These are phyloP conservation scores for Plagodis dolabraria DNA, from an alignment of 2,888 invertebrate genomes.

Conservation along the genomic window DNA sequence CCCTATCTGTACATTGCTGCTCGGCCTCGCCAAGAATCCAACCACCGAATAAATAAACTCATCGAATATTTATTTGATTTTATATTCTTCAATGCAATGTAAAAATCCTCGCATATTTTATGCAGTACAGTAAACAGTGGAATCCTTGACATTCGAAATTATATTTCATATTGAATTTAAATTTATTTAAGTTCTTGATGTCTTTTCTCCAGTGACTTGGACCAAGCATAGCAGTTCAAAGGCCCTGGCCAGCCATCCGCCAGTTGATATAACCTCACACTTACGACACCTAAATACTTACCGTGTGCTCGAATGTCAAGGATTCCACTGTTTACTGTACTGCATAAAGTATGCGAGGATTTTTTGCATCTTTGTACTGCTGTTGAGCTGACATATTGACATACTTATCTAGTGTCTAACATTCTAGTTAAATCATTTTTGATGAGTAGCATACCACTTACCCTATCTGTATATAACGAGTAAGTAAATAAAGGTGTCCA, in stretches of 20 bases:
- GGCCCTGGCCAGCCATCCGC: conserved; percentile 58
- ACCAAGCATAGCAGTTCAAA: conserved; percentile 52
- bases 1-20: too few species aligned
- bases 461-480: too few species aligned
- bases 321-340: conserved; percentile 19
- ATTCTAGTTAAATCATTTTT: too few species aligned
- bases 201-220: conserved; percentile 26
- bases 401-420: too few species aligned
- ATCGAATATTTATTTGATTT: background rate
- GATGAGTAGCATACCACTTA: too few species aligned
- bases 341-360: background rate
- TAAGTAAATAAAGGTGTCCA: too few species aligned
- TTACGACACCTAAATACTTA: conserved; percentile 26
- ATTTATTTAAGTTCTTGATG: background rate
- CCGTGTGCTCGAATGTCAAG: conserved; percentile 25
- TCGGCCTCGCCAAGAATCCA: too few species aligned
- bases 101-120: background rate
- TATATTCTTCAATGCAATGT: background rate
- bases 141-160: conserved; percentile 30
- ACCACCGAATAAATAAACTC: background rate
- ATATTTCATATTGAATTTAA: too few species aligned
- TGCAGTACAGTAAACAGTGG: conserved; percentile 14
- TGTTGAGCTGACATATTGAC: too few species aligned
- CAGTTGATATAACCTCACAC: conserved; percentile 49
- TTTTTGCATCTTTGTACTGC: background rate